Evolutionary conservation across 2,797 vertebrate species (phyloP).

Genomic region (Silurus lanzhouensis): DNA sequence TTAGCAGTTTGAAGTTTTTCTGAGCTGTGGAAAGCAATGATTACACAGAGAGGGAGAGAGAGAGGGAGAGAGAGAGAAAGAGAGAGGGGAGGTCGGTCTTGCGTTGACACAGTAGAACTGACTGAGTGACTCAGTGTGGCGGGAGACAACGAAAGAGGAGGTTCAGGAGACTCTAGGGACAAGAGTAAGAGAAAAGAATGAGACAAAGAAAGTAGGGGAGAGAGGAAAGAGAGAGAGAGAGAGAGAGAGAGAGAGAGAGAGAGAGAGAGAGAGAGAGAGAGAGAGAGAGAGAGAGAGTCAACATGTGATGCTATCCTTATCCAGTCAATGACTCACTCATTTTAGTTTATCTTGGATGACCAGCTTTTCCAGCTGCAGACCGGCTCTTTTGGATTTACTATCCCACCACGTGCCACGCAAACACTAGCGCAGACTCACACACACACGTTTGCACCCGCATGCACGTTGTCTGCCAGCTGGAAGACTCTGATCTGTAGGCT

Average conservation of each 20-base stretch:
- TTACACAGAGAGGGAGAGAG: conserved; percentile 15
- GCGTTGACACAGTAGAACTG: conserved; percentile 21
- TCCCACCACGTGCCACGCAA: conserved; percentile 32
- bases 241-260: conserved; percentile 28
- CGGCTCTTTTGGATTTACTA: conserved; percentile 59
- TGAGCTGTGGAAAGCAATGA: conserved; percentile 21
- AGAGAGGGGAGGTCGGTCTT: neutral
- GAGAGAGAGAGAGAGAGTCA: conserved; percentile 24
- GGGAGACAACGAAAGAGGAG: conserved; percentile 20
- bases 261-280: conserved; percentile 40
- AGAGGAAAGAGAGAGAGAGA: conserved; percentile 39
- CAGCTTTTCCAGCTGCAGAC: conserved; percentile 40
- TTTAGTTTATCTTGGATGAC: conserved; percentile 14
- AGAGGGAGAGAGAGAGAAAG: neutral
- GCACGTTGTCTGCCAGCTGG: conserved; percentile 65
- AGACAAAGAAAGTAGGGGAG: conserved; percentile 25
- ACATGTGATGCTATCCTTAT: conserved; percentile 27
- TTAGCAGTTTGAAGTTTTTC: conserved; percentile 24
- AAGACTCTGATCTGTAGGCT: conserved; percentile 53
- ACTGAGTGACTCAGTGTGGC: conserved; percentile 32
- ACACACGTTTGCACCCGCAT: neutral
- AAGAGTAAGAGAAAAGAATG: conserved; percentile 35
- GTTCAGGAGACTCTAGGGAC: conserved; percentile 13
- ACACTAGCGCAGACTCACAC: conserved; percentile 10
- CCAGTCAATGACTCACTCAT: conserved; percentile 1